Base-by-base conservation (phyloP, 1,140 invertebrate species). In the Drosophila yakuba region DNA sequence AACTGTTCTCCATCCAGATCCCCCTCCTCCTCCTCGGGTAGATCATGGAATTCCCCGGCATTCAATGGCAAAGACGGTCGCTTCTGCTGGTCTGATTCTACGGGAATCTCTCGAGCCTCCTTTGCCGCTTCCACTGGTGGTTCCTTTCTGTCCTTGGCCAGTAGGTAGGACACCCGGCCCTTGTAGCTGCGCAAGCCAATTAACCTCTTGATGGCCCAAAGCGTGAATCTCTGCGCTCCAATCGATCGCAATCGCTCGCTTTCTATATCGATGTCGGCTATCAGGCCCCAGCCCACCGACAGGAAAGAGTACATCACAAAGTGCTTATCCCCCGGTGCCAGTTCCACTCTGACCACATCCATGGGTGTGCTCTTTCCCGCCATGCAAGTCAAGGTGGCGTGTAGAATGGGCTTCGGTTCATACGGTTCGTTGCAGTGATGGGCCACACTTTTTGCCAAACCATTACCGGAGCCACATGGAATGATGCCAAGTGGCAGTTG, bases 251-350 rank as follows among this genome's bases (percentile, higher is more conserved):
- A 93, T 56, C 96, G 95, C 93, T 99, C 98, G 93, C 98, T 99
- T 92, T 99, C 98, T 72, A 98, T 98, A 92, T 99, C 98, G 80
- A 99, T 97, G 92, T 99, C 98, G 0, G 98, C 96, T n/a, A 99
- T 94, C 1, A 99, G 93, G 1, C 98, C 98, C 98, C 98, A 99
- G 36, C 97, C 97, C 25, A 98, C 94, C 1, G 97, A 98, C 17
- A 99, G 93, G 91, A 99, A 99, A 10, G 98, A 98, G 92, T 96
- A 98, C 80, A 98, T 93, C 69, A 95, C 96, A 93, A 38, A 74
- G 12, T 78, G 54, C 32, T 88, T 91, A 4, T 93, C 91, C 94
- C 94, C 91, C 93, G 94, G 45, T 93, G 94, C 23, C 94, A 85
- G 96, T 91, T 97, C 96, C 1, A 97, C 95, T 56, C 96, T 93